phyloP scores from a whole-genome alignment of 64 coral and sea anemone species.

The Cladopsammia gracilis region DNA sequence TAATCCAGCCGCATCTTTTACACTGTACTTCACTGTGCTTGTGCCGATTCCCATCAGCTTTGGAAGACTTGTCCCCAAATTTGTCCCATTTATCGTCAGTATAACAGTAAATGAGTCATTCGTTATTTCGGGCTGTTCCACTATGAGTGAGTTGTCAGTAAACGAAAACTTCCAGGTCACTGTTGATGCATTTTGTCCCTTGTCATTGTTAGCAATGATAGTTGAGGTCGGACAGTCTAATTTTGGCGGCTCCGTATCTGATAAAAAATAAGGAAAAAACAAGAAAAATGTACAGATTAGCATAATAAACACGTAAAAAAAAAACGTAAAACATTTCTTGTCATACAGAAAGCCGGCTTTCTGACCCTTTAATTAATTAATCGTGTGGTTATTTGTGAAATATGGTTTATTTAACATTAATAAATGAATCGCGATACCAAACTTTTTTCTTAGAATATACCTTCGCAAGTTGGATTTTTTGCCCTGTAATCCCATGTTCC shows the following conservation, averaged over 20 bases:
- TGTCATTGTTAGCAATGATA: neutral
- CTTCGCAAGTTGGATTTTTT: slow-evolving; percentile 15
- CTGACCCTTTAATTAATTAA: no score
- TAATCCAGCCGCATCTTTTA: slow-evolving; percentile 12
- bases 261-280: neutral
- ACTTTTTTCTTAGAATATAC: neutral
- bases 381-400: no score
- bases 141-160: slow-evolving; percentile 34
- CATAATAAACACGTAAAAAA: no score
- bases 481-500: slow-evolving; percentile 15
- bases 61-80: neutral
- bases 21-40: slow-evolving; percentile 4
- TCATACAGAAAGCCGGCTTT: no score
- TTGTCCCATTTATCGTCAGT: neutral
- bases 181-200: slow-evolving; percentile 6
- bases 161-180: neutral
- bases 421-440: no score
- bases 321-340: no score
- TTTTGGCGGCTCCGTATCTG: slow-evolving; percentile 5
- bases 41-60: neutral
- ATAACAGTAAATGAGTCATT: slow-evolving; percentile 3
- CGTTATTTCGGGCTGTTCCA: neutral
- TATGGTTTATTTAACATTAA: no score
- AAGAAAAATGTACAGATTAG: neutral
- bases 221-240: neutral